These are phyloP conservation scores for Cuniculus paca DNA, from an alignment of 2,797 vertebrate genomes.

Conservation along the genomic window DNA sequence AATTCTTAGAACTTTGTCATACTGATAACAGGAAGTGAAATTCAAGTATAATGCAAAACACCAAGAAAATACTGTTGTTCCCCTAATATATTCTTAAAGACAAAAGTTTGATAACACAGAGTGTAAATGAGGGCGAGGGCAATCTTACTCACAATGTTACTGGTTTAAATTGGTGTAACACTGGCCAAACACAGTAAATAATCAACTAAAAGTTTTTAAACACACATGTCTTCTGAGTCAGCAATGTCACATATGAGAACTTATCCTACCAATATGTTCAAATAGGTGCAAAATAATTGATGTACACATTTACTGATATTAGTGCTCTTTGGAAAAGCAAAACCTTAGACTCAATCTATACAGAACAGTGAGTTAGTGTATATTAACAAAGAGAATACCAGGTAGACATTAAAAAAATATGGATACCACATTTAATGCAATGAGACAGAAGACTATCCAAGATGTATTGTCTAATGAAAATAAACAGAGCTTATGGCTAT, in stretches of 20 bases:
- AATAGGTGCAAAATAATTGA: not conserved
- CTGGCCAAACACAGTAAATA: not conserved
- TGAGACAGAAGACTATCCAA: not conserved
- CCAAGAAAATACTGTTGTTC: not conserved
- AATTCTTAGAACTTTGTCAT: not conserved
- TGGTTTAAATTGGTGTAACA: not conserved
- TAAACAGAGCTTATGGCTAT: not conserved
- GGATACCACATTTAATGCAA: not conserved
- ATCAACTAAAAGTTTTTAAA: not conserved
- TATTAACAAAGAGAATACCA: not conserved
- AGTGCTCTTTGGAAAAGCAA: not conserved
- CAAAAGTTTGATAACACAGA: not conserved
- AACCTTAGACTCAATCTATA: not conserved
- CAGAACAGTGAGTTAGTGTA: not conserved
- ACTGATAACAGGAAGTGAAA: not conserved
- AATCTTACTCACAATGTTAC: not conserved
- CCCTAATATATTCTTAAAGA: not conserved
- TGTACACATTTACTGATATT: not conserved
- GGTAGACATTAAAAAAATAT: not conserved
- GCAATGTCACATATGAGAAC: not conserved
- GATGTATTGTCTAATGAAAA: not conserved
- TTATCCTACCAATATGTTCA: not conserved
- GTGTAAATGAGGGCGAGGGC: not conserved
- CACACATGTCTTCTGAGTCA: not conserved
- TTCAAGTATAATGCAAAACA: not conserved